Base-by-base conservation (phyloP, 2,113 vertebrate genomes). In the Coregonus clupeaformis region DNA sequence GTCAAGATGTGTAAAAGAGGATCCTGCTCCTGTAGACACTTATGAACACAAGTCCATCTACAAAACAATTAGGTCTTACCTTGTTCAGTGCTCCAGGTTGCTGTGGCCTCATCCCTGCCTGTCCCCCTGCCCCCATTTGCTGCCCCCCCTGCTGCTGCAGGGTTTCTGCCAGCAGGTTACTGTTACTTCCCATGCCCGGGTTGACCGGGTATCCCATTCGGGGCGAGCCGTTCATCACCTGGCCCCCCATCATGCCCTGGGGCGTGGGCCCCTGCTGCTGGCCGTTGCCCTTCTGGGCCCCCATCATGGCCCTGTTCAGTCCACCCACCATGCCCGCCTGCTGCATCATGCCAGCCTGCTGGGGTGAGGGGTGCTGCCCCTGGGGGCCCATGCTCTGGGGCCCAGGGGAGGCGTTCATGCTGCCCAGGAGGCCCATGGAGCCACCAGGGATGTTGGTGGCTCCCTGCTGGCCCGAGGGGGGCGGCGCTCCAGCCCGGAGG, bases 181-280 rank as follows among this genome's bases (percentile, higher is more conserved):
- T 91, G 85, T 92, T 93, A 83, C 75, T 93, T 30, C 94, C 93
- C 93, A 98, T 95, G 69, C 92, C 93, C 0, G 94, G 91, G 80
- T 92, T 95, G 66, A 87, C 75, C 2, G 94, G 88, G 84, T 97
- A 99, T 0, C 94, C 93, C 94, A 98, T 95, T 87, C 97, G 94
- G 65, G 96, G 94, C 0, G 96, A 97, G 83, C 98, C 98, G 22
- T 99, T 99, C 93, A 99, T 94, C 86, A 96, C 94, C 89, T 98
- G 94, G 1, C 92, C 91, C 24, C 89, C 92, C 83, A 94, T 93
- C 82, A 93, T 86, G 70, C 91, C 88, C 67, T 92, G 92, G n/a
- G 57, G 57, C 2, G 57, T 22, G n/a, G 57, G n/a, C 57, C 57
- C 57, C 66, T 89, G 87, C 63, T 91, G 92, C 84, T 87, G 90